Evolutionary conservation across 2,113 vertebrate genomes (phyloP).

Genomic region (Rhea pennata): DNA sequence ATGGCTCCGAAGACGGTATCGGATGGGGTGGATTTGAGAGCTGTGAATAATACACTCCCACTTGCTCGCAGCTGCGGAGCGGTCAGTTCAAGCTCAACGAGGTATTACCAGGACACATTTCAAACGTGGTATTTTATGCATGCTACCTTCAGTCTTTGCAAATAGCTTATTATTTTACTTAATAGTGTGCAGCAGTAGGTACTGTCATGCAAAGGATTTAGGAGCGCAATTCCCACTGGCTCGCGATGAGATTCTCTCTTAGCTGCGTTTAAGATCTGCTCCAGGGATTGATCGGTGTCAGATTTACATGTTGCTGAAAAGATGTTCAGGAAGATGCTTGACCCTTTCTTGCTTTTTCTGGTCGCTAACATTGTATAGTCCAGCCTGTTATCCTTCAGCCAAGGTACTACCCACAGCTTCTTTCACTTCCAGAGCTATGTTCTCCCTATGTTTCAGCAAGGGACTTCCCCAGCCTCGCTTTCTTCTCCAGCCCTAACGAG

Average conservation of each 20-base stretch:
- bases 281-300: background rate
- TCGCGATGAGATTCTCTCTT: background rate
- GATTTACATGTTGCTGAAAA: constrained; percentile 34
- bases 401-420: background rate
- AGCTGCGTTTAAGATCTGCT: constrained; percentile 12
- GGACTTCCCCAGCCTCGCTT: background rate
- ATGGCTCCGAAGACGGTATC: background rate
- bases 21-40: background rate
- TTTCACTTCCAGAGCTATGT: background rate
- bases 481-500: background rate
- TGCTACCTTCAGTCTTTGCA: background rate
- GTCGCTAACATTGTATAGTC: background rate
- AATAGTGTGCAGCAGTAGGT: background rate
- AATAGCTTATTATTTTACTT: background rate
- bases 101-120: background rate
- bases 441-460: background rate
- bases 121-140: fast-evolving
- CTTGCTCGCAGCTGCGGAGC: background rate
- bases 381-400: background rate
- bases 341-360: background rate
- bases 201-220: background rate
- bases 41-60: constrained; percentile 26
- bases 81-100: background rate
- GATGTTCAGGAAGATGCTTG: background rate
- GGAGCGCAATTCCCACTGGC: background rate